phyloP scores from a whole-genome alignment of 2,888 invertebrate species.

The Oligia strigilis region DNA sequence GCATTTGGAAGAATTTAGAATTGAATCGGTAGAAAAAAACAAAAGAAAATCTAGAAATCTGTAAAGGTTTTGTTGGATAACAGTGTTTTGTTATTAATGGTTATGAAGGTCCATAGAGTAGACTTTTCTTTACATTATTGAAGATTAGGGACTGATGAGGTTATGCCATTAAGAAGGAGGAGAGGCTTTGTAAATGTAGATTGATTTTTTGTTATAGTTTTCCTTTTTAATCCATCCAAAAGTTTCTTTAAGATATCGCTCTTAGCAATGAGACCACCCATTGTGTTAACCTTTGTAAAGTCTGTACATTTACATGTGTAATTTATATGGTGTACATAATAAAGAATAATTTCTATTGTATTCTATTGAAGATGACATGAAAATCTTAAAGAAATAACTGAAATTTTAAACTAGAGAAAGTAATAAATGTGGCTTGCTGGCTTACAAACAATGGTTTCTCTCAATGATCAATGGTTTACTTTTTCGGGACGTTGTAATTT shows the following conservation, averaged over 20 bases:
- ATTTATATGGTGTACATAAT: no score
- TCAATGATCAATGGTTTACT: not conserved
- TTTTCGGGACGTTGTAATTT: not conserved
- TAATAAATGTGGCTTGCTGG: not conserved
- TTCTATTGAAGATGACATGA: not conserved
- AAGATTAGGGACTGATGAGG: not conserved
- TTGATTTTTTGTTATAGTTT: not conserved
- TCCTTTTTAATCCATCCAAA: no score
- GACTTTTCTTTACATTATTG: not conserved
- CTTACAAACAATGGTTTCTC: not conserved
- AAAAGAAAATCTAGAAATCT: not conserved
- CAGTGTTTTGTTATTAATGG: not conserved
- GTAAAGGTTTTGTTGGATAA: not conserved
- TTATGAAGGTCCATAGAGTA: not conserved
- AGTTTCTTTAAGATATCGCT: no score
- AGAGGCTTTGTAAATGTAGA: not conserved
- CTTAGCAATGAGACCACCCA: no score
- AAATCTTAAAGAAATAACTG: not conserved
- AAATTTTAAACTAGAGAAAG: not conserved
- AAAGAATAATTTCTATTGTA: no score
- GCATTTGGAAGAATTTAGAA: conserved; percentile 13
- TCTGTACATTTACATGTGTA: no score
- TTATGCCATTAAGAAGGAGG: not conserved
- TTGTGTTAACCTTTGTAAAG: no score
- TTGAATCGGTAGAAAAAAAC: not conserved